Base-by-base conservation (phyloP, 2,113 vertebrate genomes). In the Noctilio leporinus region DNA sequence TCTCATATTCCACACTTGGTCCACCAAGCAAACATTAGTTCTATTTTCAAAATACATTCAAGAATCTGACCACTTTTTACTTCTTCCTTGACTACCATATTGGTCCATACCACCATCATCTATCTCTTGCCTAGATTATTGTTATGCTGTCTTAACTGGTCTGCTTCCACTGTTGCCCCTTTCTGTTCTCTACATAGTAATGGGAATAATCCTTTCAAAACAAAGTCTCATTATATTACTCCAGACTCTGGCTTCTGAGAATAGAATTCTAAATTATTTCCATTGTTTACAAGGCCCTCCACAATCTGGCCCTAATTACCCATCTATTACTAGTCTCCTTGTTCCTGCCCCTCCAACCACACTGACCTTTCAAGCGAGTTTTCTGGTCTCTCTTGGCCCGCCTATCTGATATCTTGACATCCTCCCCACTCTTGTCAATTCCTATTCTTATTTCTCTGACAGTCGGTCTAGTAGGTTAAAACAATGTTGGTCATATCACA, bases 141-240 rank as follows among this genome's bases (percentile, higher is more conserved):
- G 40, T 77, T 43, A 8, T 28, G 28, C 33, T 57, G 4, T 82
- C 33, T 69, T n/a, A 43, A 38, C 49, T 69, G 62, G 49, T 24
- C 49, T 92, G 53, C 51, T 85, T 83, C 47, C 0, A 43, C 28
- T 49, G 8, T 45, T 62, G 55, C 19, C 55, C 22, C 30, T 76
- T 59, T 67, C n/a, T 88, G 0, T 45, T 92, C 12, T 65, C 20
- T 26, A 11, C 24, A n/a, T 11, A 2, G 33, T 45, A 83, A 14
- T 78, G 67, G 67, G 70, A 84, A 8, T 53, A 57, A 30, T 53
- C 38, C 62, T 92, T 75, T 40, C 69, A 86, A n/a, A 65, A 35
- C 7, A 24, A 47, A 35, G n/a, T 82, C 89, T 55, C 3, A 26
- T 43, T 30, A 43, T 85, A 12, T 65, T 70, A 33, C 15, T 69